Evolutionary conservation across 1,140 invertebrate species (phyloP), one percentile per base, ranked within the genome.

Genomic region (Cherax destructor): DNA sequence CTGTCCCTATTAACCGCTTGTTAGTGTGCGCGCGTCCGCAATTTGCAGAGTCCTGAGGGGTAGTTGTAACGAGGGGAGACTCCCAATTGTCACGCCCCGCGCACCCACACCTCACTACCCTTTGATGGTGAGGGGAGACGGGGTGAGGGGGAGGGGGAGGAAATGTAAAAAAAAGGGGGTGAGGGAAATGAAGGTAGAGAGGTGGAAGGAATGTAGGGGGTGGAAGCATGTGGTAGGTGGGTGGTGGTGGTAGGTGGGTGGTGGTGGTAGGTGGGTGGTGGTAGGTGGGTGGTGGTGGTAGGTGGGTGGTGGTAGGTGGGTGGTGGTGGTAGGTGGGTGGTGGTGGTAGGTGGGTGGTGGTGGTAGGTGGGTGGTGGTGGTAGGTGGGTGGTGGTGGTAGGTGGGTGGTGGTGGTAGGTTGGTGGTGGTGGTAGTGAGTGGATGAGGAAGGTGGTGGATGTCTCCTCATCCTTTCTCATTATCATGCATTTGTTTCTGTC

Each of bases 21-120:
- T 69, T 69, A 69, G 65, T 69, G 13, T 18, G 2, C 65, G 21
- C 65, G 65, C 65, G 65, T 69, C 65, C 65, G 65, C 65, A 69
- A n/a, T 69, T 69, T n/a, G 65, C 13, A 18, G 65, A 18, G 65
- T 18, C 65, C 65, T n/a, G 65, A 69, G 65, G 30, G 65, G 65
- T 69, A 69, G 65, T 69, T 13, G 10, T 69, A 69, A 69, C 65
- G 65, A 69, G 65, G 65, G 65, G 65, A 69, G 65, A 69, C 65
- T 69, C 65, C 65, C 65, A 69, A 69, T 69, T 69, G 65, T 69
- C 65, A 69, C 65, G 18, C 65, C 65, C 65, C 52, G 9, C 52
- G 52, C 52, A 13, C 3, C 21, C 65, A 13, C 65, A 11, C 16
- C 65, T 5, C 21, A 0, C 16, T 21, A 69, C 65, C 65, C 65